Conservation (phyloP, 2,797 vertebrate species). For the Poeciliopsis presidionis region DNA sequence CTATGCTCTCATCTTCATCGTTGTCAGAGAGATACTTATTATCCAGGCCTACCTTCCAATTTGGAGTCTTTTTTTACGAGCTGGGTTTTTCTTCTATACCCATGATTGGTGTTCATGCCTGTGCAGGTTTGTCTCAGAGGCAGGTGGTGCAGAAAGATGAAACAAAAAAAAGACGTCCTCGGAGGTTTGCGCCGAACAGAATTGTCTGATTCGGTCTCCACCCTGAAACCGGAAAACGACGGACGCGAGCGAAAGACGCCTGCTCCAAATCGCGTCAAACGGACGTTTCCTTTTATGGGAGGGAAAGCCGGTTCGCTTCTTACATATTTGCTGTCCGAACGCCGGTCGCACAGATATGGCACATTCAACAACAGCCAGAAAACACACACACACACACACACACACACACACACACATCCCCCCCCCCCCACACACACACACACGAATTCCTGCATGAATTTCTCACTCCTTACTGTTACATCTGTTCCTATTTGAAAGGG, state of each 20-base stretch:
- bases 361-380: constrained; percentile 61
- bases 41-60: constrained; percentile 64
- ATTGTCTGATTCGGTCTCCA: constrained; percentile 30
- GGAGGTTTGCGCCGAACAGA: constrained; percentile 30
- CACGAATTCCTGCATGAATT: neutral
- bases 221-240: constrained; percentile 1
- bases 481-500: no score
- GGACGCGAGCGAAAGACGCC: neutral
- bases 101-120: constrained; percentile 31
- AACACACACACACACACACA: constrained; percentile 34
- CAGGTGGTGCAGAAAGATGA: constrained; percentile 24
- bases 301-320: constrained; percentile 22
- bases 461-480: neutral
- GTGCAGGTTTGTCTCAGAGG: constrained; percentile 39
- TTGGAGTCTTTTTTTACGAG: constrained; percentile 51
- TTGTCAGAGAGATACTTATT: constrained; percentile 65
- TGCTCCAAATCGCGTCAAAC: neutral
- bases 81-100: constrained; percentile 44
- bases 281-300: constrained; percentile 59
- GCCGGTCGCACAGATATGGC: constrained; percentile 38
- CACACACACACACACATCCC: constrained; percentile 39
- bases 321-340: constrained; percentile 23
- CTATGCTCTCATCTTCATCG: constrained; percentile 72
- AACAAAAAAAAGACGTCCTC: constrained; percentile 10
- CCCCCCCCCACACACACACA: constrained; percentile 26